phyloP scores from a whole-genome alignment of 2,797 vertebrate genomes.

The Neopelma chrysocephalum region DNA sequence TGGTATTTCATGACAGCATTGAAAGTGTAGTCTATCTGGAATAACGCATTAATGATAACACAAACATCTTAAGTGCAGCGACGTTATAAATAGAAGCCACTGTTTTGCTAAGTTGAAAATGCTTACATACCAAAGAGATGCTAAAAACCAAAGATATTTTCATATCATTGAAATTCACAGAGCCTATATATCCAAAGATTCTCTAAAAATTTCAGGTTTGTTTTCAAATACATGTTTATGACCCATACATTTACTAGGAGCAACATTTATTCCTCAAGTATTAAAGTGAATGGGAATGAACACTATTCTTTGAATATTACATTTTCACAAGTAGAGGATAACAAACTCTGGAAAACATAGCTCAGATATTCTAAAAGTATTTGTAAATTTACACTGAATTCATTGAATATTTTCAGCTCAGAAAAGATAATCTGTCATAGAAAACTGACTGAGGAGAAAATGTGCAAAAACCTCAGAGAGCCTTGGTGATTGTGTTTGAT shows the following conservation, averaged over 20 bases:
- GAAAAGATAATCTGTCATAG: not conserved
- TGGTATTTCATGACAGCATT: not conserved
- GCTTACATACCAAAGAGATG: not conserved
- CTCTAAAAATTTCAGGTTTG: not conserved
- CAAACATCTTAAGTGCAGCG: not conserved
- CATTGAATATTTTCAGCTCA: not conserved
- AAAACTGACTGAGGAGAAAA: not conserved
- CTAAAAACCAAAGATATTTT: not conserved
- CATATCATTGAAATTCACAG: not conserved
- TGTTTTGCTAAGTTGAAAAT: not conserved
- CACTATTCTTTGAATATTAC: not conserved
- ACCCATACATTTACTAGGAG: not conserved
- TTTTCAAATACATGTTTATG: not conserved
- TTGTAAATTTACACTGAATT: not conserved
- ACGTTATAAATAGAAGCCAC: not conserved
- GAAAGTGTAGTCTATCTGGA: not conserved
- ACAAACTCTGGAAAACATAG: not conserved
- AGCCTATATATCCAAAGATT: not conserved
- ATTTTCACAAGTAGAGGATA: not conserved
- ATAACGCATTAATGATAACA: not conserved
- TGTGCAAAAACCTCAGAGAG: not conserved
- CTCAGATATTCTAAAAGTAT: not conserved
- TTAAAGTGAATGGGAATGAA: not conserved
- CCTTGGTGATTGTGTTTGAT: not conserved
- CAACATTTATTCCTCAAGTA: not conserved